phyloP scores from a whole-genome alignment of 2,888 invertebrate genomes.

The Drosophila picticornis region DNA sequence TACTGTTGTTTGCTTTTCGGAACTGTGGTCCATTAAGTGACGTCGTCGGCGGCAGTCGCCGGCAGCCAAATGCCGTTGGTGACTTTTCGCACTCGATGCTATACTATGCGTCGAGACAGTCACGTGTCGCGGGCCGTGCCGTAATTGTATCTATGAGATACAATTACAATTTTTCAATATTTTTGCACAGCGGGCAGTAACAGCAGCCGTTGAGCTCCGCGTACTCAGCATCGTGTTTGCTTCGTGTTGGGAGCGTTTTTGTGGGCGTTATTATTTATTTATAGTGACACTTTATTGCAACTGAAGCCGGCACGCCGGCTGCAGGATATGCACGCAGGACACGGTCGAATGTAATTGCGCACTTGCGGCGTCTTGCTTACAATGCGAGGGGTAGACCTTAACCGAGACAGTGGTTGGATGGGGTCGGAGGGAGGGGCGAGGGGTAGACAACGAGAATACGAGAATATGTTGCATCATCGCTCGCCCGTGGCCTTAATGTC shows the following conservation, averaged over 20 bases:
- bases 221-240: constrained; percentile 4
- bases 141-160: constrained; percentile 80
- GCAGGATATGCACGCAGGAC: constrained; percentile 74
- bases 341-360: constrained; percentile 76
- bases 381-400: constrained; percentile 5
- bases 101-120: constrained; percentile 44
- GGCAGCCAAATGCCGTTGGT: constrained; percentile 48
- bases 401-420: neutral
- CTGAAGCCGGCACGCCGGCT: constrained; percentile 54
- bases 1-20: constrained; percentile 78
- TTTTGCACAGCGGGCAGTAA: constrained; percentile 71
- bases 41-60: constrained; percentile 44
- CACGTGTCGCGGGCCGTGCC: constrained; percentile 65
- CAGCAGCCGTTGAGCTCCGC: constrained; percentile 7
- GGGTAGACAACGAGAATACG: constrained; percentile 49
- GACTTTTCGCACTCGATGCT: constrained; percentile 75
- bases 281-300: constrained; percentile 80
- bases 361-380: constrained; percentile 74
- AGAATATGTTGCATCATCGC: constrained; percentile 74
- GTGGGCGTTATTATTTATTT: constrained; percentile 81
- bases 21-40: constrained; percentile 78
- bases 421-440: neutral
- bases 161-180: constrained; percentile 80
- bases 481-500: constrained; percentile 78
- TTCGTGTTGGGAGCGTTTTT: constrained; percentile 31